phyloP scores from a whole-genome alignment of 2,888 invertebrate genomes.

The Salpingus planirostris region DNA sequence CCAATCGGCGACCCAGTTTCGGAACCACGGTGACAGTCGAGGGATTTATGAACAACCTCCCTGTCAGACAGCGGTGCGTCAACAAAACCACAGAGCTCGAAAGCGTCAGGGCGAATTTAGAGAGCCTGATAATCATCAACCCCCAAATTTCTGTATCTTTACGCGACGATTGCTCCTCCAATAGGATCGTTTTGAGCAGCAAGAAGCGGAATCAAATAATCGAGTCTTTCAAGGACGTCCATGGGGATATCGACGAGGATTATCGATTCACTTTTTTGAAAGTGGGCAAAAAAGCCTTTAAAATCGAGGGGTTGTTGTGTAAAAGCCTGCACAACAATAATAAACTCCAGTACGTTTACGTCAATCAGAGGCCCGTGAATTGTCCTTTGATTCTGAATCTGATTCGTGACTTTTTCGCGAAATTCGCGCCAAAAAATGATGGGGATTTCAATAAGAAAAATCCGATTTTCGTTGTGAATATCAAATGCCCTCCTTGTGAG shows the following conservation, averaged over 20 bases:
- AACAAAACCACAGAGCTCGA: slow-evolving; percentile 50
- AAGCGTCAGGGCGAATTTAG: slow-evolving; percentile 49
- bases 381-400: slow-evolving; percentile 46
- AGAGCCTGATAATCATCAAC: slow-evolving; percentile 56
- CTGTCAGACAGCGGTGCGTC: slow-evolving; percentile 51
- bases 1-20: slow-evolving; percentile 47
- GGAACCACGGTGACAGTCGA: slow-evolving; percentile 67
- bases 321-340: slow-evolving; percentile 42
- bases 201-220: too few relatives aligned
- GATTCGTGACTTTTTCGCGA: slow-evolving; percentile 36
- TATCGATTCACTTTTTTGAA: slow-evolving; percentile 38
- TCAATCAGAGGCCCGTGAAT: slow-evolving; percentile 53
- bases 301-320: slow-evolving; percentile 50
- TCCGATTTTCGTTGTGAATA: slow-evolving; percentile 47
- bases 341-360: slow-evolving; percentile 53
- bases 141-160: slow-evolving; percentile 58
- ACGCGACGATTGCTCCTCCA: slow-evolving; percentile 60
- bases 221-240: slow-evolving; percentile 45
- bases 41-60: slow-evolving; percentile 54
- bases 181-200: slow-evolving; percentile 49
- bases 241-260: slow-evolving; percentile 38
- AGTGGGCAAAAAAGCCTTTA: slow-evolving; percentile 36
- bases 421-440: slow-evolving; percentile 10
- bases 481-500: slow-evolving; percentile 44
- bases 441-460: slow-evolving; percentile 19